Percentiles rank a stretch among this genome's conserved stretches.
These are phyloP conservation scores for Ostrea denselamellosa DNA, from an alignment of 1,140 invertebrate species.

Conservation along the genomic window DNA sequence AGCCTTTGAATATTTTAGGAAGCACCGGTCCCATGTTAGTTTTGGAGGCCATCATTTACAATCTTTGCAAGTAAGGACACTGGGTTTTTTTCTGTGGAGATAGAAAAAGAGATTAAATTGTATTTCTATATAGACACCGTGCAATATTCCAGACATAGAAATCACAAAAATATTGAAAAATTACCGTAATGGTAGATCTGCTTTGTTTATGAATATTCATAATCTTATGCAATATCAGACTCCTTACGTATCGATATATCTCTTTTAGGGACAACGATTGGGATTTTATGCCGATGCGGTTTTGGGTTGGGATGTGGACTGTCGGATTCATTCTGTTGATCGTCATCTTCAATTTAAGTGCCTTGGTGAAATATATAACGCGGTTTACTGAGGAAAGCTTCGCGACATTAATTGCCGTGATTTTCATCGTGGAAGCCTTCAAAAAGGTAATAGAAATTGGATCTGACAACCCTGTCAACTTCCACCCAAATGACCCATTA, in stretches of 20 bases:
- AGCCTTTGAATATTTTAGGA: constrained; percentile 98
- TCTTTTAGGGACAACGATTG: constrained; percentile 84
- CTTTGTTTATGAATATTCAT: no score
- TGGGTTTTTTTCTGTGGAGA: background rate
- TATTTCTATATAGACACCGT: no score
- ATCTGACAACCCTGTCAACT: constrained; percentile 61
- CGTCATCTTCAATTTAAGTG: constrained; percentile 96
- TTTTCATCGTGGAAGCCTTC: constrained; percentile 98
- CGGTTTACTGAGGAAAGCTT: constrained; percentile 99
- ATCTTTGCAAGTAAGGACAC: constrained; percentile 89
- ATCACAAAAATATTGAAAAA: no score
- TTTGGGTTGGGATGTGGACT: constrained; percentile 97
- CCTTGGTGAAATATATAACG: constrained; percentile 98
- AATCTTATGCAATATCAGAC: no score
- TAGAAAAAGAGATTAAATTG: no score
- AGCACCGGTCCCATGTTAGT: constrained; percentile 99
- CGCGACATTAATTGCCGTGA: constrained; percentile 98
- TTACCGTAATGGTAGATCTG: no score
- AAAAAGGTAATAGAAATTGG: constrained; percentile 78
- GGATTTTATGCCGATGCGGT: constrained; percentile 95
- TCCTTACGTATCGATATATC: no score
- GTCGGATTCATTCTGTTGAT: constrained; percentile 92
- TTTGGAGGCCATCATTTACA: constrained; percentile 92
- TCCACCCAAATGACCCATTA: constrained; percentile 51
- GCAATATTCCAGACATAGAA: no score